A percentile compares a stretch with the other conserved stretches of the same genome.
phyloP scores from a whole-genome alignment of 2,113 vertebrate species.

The Isichthys henryi region DNA sequence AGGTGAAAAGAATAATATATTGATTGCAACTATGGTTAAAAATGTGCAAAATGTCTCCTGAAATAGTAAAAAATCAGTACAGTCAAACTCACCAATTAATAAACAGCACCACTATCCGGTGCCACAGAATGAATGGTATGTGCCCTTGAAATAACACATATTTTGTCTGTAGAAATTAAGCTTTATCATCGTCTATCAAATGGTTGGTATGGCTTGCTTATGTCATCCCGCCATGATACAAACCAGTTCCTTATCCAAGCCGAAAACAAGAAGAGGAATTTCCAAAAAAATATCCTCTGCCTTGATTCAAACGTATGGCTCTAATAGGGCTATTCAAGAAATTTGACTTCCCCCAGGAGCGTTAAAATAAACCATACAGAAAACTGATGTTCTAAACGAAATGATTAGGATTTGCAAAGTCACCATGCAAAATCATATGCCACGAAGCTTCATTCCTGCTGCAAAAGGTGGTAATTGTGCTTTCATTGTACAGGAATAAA shows the following conservation, averaged over 20 bases:
- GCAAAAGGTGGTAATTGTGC: neutral
- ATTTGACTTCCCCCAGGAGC: neutral
- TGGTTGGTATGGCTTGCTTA: neutral
- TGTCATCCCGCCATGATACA: neutral
- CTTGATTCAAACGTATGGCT: neutral
- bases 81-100: neutral
- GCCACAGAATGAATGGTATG: neutral
- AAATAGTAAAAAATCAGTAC: neutral
- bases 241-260: neutral
- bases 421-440: neutral
- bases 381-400: neutral
- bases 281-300: neutral
- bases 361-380: neutral
- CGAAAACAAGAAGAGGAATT: neutral
- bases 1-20: neutral
- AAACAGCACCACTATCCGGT: neutral
- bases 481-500: neutral
- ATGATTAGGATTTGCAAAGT: neutral
- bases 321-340: neutral
- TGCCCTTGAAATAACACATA: neutral
- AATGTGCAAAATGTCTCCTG: neutral
- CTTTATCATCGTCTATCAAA: neutral
- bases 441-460: neutral
- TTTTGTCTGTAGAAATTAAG: neutral
- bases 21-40: neutral